Evolutionary conservation across 2,888 invertebrate species (phyloP).

Genomic region (Macaria liturata): DNA sequence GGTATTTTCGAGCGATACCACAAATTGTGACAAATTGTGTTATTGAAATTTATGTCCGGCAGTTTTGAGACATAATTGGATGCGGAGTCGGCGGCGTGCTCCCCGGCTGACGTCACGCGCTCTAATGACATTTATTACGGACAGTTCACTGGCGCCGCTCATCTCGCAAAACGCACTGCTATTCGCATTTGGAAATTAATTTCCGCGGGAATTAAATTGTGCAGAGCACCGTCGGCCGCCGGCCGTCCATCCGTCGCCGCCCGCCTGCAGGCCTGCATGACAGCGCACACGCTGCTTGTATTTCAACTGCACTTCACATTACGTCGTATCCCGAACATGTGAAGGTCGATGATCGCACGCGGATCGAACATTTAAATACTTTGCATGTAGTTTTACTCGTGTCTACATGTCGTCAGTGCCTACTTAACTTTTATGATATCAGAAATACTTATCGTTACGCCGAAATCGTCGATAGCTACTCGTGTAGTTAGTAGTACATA

Average conservation of each 20-base stretch:
- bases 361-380: no score
- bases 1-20: conserved; percentile 47
- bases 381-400: no score
- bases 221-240: conserved; percentile 32
- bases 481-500: conserved; percentile 28
- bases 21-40: conserved; percentile 76
- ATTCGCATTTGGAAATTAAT: conserved; percentile 68
- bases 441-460: no score
- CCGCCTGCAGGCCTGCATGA: conserved; percentile 24
- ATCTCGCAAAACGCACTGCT: conserved; percentile 57
- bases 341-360: no score
- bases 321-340: background rate
- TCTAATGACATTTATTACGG: conserved; percentile 76
- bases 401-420: no score
- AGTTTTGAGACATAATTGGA: conserved; percentile 77
- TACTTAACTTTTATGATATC: no score
- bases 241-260: background rate
- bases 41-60: conserved; percentile 77
- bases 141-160: conserved; percentile 70
- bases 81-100: conserved; percentile 60
- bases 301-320: conserved; percentile 17
- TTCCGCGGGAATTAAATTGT: conserved; percentile 58
- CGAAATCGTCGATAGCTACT: background rate
- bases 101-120: conserved; percentile 68
- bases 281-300: conserved; percentile 23